Evolutionary conservation across 2,888 invertebrate species (phyloP), one percentile per base, ranked within the genome.

Genomic region (Noctua comes): DNA sequence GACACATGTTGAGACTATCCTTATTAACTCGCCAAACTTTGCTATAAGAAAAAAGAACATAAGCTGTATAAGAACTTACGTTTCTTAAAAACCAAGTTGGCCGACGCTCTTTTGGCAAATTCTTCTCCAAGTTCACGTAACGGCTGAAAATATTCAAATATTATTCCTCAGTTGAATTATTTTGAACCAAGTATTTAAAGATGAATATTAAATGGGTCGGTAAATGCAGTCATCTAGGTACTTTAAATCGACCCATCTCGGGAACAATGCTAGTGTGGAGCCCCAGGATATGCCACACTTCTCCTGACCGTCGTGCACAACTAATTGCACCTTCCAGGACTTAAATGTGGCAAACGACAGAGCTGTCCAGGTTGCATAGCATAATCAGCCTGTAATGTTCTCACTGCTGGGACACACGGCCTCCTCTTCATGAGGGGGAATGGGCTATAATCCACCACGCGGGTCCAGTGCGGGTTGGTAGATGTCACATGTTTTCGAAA

Each of bases 41-140:
- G 7, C n/a, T 27, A 5, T 43, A 57, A 27, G 1, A 40, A 27
- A 54, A 57, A 68, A 59, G 6, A 59, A 16, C 57, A 57, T 13
- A n/a, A 59, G 6, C 48, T 16, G 36, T 48, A 1, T 0, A 40
- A 0, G 1, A 46, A 82, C 95, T 95, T 90, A 96, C 96, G 71
- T 95, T 92, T 89, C 88, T 93, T 88, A 95, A 86, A 82, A 96
- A 96, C 94, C 94, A 95, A 0, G 88, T 76, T 0, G 96, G 96
- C 0, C 95, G 92, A 0, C 88, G 91, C 57, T 96, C 96, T 8
- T 66, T 83, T 0, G 91, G 89, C 24, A 94, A 76, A 82, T 93
- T 94, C 24, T 85, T 87, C 70, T 94, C 92, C 2, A 96, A 79
- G 68, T 95, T 88, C 51, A 91, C 86, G 77, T 96, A 96, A 0